These are phyloP conservation scores for Bombus soroeensis DNA, from an alignment of 1,140 invertebrate species.

Conservation along the genomic window DNA sequence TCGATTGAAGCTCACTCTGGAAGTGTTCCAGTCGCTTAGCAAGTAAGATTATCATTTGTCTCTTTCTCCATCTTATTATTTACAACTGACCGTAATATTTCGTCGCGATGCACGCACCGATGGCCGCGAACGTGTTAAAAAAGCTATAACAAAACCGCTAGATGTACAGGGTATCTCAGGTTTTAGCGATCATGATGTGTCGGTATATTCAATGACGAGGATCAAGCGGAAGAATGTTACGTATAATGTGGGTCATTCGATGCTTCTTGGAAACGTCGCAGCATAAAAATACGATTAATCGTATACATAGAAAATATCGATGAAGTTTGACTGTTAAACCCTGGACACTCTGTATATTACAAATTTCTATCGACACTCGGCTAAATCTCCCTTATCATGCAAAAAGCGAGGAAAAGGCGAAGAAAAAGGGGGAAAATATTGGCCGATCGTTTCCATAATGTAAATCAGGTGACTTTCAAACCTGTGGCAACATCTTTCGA, in stretches of 20 bases:
- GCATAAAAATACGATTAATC: neutral
- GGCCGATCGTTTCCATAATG: neutral
- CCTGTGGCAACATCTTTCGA: too few relatives aligned
- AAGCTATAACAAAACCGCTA: too few relatives aligned
- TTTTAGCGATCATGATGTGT: too few relatives aligned
- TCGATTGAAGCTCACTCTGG: conserved; percentile 87
- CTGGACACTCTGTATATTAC: neutral
- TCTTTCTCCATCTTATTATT: neutral
- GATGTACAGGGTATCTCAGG: too few relatives aligned
- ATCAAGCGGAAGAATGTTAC: too few relatives aligned
- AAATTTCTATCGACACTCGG: neutral
- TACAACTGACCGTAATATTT: neutral
- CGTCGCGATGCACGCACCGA: too few relatives aligned
- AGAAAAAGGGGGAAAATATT: neutral
- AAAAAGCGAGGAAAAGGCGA: neutral
- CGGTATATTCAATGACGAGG: too few relatives aligned
- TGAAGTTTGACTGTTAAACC: neutral
- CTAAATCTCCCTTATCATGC: neutral
- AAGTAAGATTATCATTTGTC: conserved; percentile 80
- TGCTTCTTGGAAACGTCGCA: too few relatives aligned
- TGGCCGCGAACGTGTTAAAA: too few relatives aligned
- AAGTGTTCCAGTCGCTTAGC: conserved; percentile 87
- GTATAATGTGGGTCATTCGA: too few relatives aligned
- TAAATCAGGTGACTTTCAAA: too few relatives aligned
- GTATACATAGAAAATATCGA: too few relatives aligned